Conservation (phyloP, 2,797 vertebrate genomes). For the Molossus molossus region DNA sequence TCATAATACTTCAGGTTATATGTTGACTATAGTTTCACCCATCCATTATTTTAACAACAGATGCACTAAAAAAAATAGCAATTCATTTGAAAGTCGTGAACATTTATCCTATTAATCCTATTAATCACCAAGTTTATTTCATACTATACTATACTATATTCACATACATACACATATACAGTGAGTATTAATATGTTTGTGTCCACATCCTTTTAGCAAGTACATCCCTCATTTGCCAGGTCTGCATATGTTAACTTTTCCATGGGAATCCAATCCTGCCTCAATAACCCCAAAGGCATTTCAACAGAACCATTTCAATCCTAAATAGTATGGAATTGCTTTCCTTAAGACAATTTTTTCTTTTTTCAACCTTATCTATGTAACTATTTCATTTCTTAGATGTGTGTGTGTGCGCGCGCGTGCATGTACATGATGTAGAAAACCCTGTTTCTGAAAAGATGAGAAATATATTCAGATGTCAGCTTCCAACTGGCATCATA, state of each 20-base stretch:
- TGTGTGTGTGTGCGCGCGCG: background rate
- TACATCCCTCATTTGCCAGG: background rate
- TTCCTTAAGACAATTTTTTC: background rate
- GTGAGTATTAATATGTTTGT: background rate
- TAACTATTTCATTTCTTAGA: background rate
- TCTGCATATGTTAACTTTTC: background rate
- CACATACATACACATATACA: background rate
- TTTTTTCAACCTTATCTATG: background rate
- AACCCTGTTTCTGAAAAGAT: background rate
- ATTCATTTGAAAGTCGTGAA: background rate
- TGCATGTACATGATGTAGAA: background rate
- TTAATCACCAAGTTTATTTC: background rate
- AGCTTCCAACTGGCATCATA: background rate
- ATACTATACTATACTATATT: background rate
- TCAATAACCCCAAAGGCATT: background rate
- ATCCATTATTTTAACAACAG: background rate
- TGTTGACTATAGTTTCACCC: background rate
- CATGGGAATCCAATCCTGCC: background rate
- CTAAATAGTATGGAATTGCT: background rate
- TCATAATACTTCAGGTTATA: background rate
- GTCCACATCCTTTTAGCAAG: background rate
- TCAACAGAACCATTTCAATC: background rate
- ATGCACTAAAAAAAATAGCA: background rate
- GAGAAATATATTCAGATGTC: slow-evolving; percentile 32
- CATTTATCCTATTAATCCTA: background rate